Evolutionary conservation across 2,797 vertebrate species (phyloP), one percentile per base, ranked within the genome.

Genomic region (Hoplostethus atlanticus): DNA sequence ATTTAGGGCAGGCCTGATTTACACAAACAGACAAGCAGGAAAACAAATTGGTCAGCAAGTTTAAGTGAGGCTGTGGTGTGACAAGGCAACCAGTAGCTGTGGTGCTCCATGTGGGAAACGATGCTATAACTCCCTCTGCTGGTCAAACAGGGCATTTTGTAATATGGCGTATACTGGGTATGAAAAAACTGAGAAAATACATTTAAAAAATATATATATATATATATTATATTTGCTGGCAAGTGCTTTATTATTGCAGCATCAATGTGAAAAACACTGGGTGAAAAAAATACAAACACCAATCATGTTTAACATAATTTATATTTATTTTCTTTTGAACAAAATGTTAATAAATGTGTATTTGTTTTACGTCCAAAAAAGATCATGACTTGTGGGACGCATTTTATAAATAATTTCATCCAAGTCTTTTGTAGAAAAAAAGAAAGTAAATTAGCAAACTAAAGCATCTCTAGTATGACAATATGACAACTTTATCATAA

Each of bases 401-500:
- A 89, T 94, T 93, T 93, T 96, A 96, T 95, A 96, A 96, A 95
- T 96, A 94, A 95, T 93, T 93, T 94, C 91, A 95, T 95, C 92
- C 93, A 93, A 94, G 87, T 95, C 88, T 93, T 94, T 95, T 96
- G 93, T 94, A 95, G 93, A 96, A 95, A 95, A 94, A 95, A 94
- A 92, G 91, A 95, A 96, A 95, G 87, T 89, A 95, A 95, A 91
- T 92, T 93, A 79, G 89, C 93, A 91, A 95, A 94, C 92, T 96
- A 95, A 95, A 95, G 90, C 93, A 93, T 93, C 94, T 95, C 94
- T 95, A 94, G 93, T 95, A 94, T 94, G 94, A 95, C 90, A 95
- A 94, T 94, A 94, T 94, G 93, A 94, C 90, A 93, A 91, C 89
- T 87, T 90, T 92, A 94, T 92, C 86, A 87, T 94, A 91, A 84